A percentile compares a stretch with the other conserved stretches of the same genome.
Conservation (phyloP, 2,113 vertebrate genomes). For the Trogon surrucura region DNA sequence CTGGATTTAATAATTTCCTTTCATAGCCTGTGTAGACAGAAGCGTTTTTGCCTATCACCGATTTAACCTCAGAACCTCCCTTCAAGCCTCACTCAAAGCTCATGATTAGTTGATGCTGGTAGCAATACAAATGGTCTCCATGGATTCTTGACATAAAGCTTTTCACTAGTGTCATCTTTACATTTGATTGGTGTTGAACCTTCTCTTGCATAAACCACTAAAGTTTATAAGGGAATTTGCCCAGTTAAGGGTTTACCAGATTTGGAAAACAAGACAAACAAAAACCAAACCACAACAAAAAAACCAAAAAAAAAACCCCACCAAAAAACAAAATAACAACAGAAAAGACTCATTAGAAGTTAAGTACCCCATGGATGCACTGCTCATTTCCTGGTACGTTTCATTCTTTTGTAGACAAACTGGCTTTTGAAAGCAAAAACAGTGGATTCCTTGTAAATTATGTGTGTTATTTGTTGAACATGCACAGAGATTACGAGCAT, state of each 20-base stretch:
- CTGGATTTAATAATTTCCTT: constrained; percentile 6
- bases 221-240: not conserved
- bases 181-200: not conserved
- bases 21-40: not conserved
- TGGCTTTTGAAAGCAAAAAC: not conserved
- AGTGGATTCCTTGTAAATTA: not conserved
- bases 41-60: not conserved
- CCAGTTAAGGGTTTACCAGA: not conserved
- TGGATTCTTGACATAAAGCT: not conserved
- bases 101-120: not conserved
- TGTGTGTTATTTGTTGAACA: not conserved
- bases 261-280: not conserved
- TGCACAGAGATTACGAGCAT: not conserved
- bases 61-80: not conserved
- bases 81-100: not conserved
- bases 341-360: not conserved
- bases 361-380: not conserved
- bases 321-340: not conserved
- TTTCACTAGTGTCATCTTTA: not conserved
- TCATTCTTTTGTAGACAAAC: not conserved
- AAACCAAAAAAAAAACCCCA: not conserved
- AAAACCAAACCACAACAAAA: not conserved
- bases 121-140: not conserved
- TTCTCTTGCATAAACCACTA: not conserved
- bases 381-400: not conserved